phyloP scores from a whole-genome alignment of 2,797 vertebrate species.

The Alosa sapidissima region DNA sequence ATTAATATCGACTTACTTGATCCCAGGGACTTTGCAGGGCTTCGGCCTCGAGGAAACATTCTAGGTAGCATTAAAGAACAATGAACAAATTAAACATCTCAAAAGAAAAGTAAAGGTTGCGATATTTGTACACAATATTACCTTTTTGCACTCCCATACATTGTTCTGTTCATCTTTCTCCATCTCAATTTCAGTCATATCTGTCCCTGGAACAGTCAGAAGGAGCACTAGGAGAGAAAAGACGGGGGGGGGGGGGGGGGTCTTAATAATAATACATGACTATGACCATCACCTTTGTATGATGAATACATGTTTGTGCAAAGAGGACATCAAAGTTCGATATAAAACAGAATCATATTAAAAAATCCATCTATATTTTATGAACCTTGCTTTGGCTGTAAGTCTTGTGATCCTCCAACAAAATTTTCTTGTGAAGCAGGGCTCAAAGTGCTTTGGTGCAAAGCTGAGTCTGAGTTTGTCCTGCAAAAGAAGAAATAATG shows the following conservation, averaged over 20 bases:
- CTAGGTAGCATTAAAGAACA: conserved; percentile 61
- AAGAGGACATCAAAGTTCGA: neutral
- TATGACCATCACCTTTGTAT: neutral
- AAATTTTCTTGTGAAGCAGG: conserved; percentile 88
- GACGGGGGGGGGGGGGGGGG: neutral
- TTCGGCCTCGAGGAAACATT: conserved; percentile 82
- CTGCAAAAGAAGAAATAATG: conserved; percentile 62
- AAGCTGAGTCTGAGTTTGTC: conserved; percentile 97
- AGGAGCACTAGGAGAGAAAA: conserved; percentile 77
- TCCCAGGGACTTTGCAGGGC: conserved; percentile 91
- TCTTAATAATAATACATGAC: too few relatives aligned
- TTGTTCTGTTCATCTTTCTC: conserved; percentile 82
- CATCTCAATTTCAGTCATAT: conserved; percentile 75
- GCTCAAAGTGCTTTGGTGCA: conserved; percentile 97
- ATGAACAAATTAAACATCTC: neutral
- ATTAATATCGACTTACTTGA: conserved; percentile 81
- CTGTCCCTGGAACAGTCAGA: conserved; percentile 86
- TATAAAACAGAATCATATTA: neutral
- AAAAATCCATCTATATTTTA: neutral
- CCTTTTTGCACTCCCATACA: conserved; percentile 90
- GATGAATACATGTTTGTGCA: neutral
- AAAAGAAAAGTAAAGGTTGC: neutral
- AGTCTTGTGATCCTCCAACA: conserved; percentile 88
- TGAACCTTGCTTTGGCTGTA: conserved; percentile 92
- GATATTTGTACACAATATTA: conserved; percentile 50